Base-by-base conservation (phyloP, 2,888 invertebrate species). In the Limnephilus auricula region DNA sequence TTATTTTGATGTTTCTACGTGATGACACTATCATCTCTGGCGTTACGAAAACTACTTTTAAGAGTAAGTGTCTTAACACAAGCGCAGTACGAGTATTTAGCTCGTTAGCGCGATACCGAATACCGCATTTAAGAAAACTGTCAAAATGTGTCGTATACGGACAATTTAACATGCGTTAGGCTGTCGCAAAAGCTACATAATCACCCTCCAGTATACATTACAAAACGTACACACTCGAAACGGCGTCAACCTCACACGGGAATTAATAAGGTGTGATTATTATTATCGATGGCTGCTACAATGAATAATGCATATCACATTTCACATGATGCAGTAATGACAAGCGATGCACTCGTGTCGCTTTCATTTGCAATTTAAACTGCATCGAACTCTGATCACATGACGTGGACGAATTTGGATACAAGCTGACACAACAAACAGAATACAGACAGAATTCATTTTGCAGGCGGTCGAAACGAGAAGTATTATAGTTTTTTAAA, bases 331-430 rank as follows among this genome's bases (percentile, higher is more conserved):
- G n/a, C 65, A 65, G 30, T 79, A 89, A 89, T 89, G 89, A 89
- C 50, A 50, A 25, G 45, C 40, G 79, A 89, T 79, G 30, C 78
- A 18, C 89, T 40, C 79, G 79, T 34, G 37, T 79, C 30, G 89
- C 89, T 89, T 80, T 89, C 79, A 89, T 79, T 89, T 80, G 79
- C 40, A 18, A 89, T 89, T 37, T 34, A 37, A 80, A 40, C 79
- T 34, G 30, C 79, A 40, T 79, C 80, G 40, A 79, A 89, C 89
- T 89, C 79, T 89, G 89, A 89, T n/a, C n/a, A n/a, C 89, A 79
- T 80, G 40, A 30, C 40, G 25, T 12, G n/a, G 30, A 80, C 15
- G 79, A 31, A 82, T 82, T 15, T 82, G 82, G 34, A 82, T 34
- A 30, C 34, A 82, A 82, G 32, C 80, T 4, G 15, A 82, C 25